Evolutionary conservation across 2,888 invertebrate species (phyloP), one percentile per base, ranked within the genome.

Genomic region (Operophtera brumata): DNA sequence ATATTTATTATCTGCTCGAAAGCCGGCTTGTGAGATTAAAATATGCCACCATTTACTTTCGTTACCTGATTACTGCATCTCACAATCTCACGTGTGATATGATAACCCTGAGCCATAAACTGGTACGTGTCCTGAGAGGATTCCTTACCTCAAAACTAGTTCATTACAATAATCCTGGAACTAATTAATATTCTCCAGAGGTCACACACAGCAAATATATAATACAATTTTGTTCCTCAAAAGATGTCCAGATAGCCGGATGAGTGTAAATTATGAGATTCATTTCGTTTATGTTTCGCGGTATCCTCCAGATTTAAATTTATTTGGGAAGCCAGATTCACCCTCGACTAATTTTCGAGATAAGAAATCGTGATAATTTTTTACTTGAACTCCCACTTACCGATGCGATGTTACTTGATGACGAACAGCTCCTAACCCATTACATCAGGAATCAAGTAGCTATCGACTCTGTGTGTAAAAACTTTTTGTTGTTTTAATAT

Each of bases 141-240:
- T 30, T 30, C 28, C 56, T 61, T 72, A 72, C 73, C 70, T 69
- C 43, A 46, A 20, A 67, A 66, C 59, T 62, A 68, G 62, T 58
- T 60, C 64, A 57, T 48, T 69, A 68, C 36, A 59, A 53, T 69
- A 67, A 64, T 58, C 65, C 71, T 61, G 66, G 39, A 59, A 61
- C 52, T 70, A 69, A 76, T 80, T 81, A 78, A 74, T 79, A 82
- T 82, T 81, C 80, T 64, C 51, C 56, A 71, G 76, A 70, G 63
- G 70, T 65, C 62, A 64, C 67, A 69, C 43, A 45, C 46, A 8
- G 47, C 47, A 43, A 50, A 44, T 56, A 54, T 28, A 36, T 47
- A 39, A 37, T 48, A 52, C 47, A 56, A 57, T 45, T 45, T 14
- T 41, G 41, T 41, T 34, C 41, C 32, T 42, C 35, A 30, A 28